Conservation (phyloP, 2,113 vertebrate genomes). For the Fulmarus glacialis region DNA sequence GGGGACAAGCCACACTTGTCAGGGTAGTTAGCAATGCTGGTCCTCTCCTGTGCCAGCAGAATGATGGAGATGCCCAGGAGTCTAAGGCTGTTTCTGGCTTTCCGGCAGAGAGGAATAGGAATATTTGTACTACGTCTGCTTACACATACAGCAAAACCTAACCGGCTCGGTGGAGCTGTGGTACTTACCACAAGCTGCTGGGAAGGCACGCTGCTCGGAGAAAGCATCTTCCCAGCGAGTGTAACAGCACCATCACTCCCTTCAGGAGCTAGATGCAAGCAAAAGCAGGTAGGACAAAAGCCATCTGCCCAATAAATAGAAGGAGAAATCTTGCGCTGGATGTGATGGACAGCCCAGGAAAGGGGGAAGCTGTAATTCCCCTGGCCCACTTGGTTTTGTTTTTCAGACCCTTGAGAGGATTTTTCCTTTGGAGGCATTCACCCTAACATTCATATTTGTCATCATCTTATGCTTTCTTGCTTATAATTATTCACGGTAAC, state of each 20-base stretch:
- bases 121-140: background rate
- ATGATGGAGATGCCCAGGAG: background rate
- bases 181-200: background rate
- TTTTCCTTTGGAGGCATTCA: background rate
- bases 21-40: background rate
- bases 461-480: background rate
- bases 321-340: background rate
- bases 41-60: background rate
- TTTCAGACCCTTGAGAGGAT: background rate
- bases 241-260: background rate
- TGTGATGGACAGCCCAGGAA: background rate
- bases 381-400: background rate
- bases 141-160: accelerated
- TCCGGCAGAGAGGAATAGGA: background rate
- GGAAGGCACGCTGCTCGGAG: background rate
- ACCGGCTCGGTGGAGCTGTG: background rate
- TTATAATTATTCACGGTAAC: background rate
- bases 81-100: background rate
- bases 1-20: accelerated
- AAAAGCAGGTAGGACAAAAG: background rate
- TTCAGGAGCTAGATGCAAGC: background rate
- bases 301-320: background rate
- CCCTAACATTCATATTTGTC: background rate
- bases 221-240: background rate
- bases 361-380: background rate